phyloP scores from a whole-genome alignment of 2,888 invertebrate species.

The Hemistola chrysoprasaria region DNA sequence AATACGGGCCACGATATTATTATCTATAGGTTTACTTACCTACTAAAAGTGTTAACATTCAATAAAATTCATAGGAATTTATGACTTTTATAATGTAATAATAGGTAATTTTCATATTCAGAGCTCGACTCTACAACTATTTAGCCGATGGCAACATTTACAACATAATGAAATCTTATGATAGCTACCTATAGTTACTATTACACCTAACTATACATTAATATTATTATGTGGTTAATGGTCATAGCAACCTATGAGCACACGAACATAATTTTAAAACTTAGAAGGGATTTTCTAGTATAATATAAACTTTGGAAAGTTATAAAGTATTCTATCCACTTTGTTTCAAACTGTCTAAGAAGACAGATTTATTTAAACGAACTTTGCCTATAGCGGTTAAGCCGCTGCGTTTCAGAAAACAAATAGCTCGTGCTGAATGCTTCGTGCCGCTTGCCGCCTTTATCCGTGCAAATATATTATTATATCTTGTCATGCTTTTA shows the following conservation, averaged over 20 bases:
- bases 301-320: conserved; percentile 12
- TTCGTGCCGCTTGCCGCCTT: conserved; percentile 15
- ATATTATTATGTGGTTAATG: too few species aligned
- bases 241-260: too few species aligned
- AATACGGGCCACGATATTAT: too few species aligned
- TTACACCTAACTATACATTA: too few species aligned
- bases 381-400: conserved; percentile 39
- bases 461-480: conserved; percentile 13
- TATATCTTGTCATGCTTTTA: conserved; percentile 11
- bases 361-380: conserved; percentile 30
- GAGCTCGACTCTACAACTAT: conserved; percentile 13
- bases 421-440: conserved; percentile 30
- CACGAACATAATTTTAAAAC: background rate
- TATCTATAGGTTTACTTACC: too few species aligned
- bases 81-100: too few species aligned
- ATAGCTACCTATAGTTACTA: background rate
- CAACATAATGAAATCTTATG: conserved; percentile 16
- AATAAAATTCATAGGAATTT: too few species aligned
- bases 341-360: conserved; percentile 32
- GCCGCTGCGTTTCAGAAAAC: conserved; percentile 25
- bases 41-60: conserved; percentile 12
- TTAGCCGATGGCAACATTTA: conserved; percentile 20
- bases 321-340: conserved; percentile 28
- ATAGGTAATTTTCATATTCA: conserved; percentile 17
- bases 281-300: background rate